Conservation (phyloP, 1,140 invertebrate species). For the Drosophila bipectinata region DNA sequence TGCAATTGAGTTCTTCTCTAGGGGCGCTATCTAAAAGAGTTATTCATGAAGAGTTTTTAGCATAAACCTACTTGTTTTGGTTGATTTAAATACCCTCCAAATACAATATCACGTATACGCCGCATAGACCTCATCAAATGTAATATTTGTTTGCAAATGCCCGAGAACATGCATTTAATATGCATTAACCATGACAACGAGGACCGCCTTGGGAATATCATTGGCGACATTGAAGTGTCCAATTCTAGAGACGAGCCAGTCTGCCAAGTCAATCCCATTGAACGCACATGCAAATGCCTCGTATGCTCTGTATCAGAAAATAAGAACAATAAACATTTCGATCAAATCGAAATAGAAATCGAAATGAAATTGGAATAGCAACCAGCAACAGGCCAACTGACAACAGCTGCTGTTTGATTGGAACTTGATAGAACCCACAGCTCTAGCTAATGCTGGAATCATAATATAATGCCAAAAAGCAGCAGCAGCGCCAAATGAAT, state of each 20-base stretch:
- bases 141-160: slow-evolving; percentile 49
- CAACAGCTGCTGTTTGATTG: slow-evolving; percentile 48
- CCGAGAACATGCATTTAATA: slow-evolving; percentile 36
- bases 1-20: slow-evolving; percentile 18
- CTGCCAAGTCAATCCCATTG: slow-evolving; percentile 64
- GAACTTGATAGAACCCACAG: slow-evolving; percentile 9
- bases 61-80: too few species aligned
- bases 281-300: slow-evolving; percentile 35
- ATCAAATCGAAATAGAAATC: slow-evolving; percentile 45
- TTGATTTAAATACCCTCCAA: too few species aligned
- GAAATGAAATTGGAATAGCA: slow-evolving; percentile 19
- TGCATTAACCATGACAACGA: slow-evolving; percentile 20
- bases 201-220: slow-evolving; percentile 26
- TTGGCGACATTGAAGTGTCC: slow-evolving; percentile 58
- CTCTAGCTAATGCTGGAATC: slow-evolving; percentile 12
- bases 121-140: slow-evolving; percentile 25
- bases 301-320: slow-evolving; percentile 27
- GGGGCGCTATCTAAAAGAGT: slow-evolving; percentile 12
- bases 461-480: slow-evolving; percentile 44
- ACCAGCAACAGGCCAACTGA: slow-evolving; percentile 16
- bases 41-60: too few species aligned
- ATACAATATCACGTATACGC: slow-evolving; percentile 52
- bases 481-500: slow-evolving; percentile 55
- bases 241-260: slow-evolving; percentile 36
- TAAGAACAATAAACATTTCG: slow-evolving; percentile 58